phyloP scores from a whole-genome alignment of 2,888 invertebrate genomes.

The Pachycephus smyrnensis region DNA sequence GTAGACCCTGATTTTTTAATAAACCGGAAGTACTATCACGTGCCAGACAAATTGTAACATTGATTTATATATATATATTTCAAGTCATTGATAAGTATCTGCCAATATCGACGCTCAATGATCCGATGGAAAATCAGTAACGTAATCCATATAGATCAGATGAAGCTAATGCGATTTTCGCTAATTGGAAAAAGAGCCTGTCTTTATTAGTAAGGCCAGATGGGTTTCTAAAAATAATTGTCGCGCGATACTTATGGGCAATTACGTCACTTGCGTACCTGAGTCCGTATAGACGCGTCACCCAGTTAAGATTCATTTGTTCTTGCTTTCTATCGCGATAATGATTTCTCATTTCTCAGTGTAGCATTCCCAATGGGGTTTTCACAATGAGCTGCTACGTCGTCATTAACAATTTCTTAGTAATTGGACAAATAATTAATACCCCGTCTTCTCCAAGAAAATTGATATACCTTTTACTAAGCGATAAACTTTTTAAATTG shows the following conservation, averaged over 20 bases:
- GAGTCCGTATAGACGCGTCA: background rate
- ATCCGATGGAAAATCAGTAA: too few species aligned
- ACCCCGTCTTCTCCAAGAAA: background rate
- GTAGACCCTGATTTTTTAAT: background rate
- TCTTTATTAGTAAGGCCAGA: background rate
- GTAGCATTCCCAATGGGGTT: background rate
- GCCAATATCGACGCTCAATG: too few species aligned
- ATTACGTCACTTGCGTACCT: background rate
- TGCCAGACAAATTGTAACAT: background rate
- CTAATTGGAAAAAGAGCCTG: too few species aligned
- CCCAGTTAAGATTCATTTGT: background rate
- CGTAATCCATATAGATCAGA: too few species aligned
- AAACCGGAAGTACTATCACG: background rate
- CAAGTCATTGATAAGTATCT: too few species aligned
- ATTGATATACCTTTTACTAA: background rate
- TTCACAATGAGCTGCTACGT: background rate
- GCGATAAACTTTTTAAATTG: background rate
- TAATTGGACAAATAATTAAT: background rate
- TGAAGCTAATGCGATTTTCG: too few species aligned
- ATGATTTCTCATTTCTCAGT: background rate
- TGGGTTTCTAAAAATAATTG: background rate
- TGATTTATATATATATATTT: too few species aligned
- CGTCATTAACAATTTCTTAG: background rate
- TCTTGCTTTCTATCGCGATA: background rate
- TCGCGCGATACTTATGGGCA: background rate